These are phyloP conservation scores for Troglohyphantes excavatus DNA, from an alignment of 2,888 invertebrate species.

Conservation along the genomic window DNA sequence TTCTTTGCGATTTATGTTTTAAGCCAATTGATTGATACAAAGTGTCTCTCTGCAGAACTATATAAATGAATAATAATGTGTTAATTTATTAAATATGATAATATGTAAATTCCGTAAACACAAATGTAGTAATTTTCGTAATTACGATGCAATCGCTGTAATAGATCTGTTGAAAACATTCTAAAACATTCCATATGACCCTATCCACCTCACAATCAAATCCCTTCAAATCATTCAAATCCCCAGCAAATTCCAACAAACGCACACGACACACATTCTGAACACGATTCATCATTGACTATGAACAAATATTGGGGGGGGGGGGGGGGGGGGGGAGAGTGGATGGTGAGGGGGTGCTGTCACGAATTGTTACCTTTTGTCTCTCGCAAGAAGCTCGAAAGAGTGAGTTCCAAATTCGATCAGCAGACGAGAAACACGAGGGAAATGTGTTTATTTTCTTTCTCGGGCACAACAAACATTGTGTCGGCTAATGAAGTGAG, in stretches of 20 bases:
- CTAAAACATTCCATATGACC: too few species aligned
- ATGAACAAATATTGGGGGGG: neutral
- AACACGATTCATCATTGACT: constrained; percentile 35
- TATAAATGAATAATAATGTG: too few species aligned
- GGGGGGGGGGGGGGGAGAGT: too few species aligned
- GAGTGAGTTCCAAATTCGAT: constrained; percentile 48
- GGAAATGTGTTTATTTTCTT: constrained; percentile 72
- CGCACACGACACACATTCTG: neutral
- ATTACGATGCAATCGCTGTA: neutral
- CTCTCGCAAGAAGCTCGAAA: neutral
- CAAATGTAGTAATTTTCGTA: too few species aligned
- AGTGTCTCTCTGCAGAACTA: too few species aligned
- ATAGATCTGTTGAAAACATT: neutral
- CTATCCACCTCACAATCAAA: neutral
- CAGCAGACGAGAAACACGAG: constrained; percentile 28
- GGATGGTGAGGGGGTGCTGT: constrained; percentile 14
- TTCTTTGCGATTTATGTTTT: too few species aligned
- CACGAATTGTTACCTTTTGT: constrained; percentile 70
- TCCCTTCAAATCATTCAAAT: neutral
- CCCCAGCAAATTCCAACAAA: neutral
- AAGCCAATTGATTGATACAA: too few species aligned
- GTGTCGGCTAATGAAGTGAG: constrained; percentile 72
- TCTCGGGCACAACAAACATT: constrained; percentile 49
- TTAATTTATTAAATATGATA: too few species aligned
- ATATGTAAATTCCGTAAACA: too few species aligned